Conservation (phyloP, 2,888 invertebrate species). For the Octonoba sinensis region DNA sequence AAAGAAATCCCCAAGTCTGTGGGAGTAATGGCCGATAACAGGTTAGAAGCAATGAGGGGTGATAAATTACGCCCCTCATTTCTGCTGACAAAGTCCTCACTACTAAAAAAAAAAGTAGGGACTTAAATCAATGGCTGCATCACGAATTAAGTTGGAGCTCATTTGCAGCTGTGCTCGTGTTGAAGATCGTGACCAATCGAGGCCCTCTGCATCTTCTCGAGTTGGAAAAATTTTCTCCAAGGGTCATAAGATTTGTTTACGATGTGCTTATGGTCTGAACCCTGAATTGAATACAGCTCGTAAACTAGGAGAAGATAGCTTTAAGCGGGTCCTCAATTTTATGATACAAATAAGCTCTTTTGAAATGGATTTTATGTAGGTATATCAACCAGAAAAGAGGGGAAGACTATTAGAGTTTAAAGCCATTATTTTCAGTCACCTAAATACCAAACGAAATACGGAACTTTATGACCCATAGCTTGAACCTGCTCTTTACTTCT, state of each 20-base stretch:
- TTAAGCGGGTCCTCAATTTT: slow-evolving; percentile 30
- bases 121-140: slow-evolving; percentile 52
- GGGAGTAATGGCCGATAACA: slow-evolving; percentile 58
- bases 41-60: slow-evolving; percentile 35
- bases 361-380: slow-evolving; percentile 33
- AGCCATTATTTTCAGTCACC: slow-evolving; percentile 2
- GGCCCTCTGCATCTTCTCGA: slow-evolving; percentile 1
- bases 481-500: neutral
- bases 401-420: slow-evolving; percentile 15
- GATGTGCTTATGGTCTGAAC: slow-evolving; percentile 22
- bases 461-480: neutral
- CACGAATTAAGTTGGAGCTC: slow-evolving; percentile 50
- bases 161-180: slow-evolving; percentile 56
- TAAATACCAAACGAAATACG: slow-evolving; percentile 9
- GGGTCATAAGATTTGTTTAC: slow-evolving; percentile 47
- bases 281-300: slow-evolving; percentile 34
- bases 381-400: neutral
- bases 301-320: slow-evolving; percentile 35
- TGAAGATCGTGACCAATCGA: slow-evolving; percentile 45
- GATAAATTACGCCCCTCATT: slow-evolving; percentile 52
- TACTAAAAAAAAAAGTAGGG: slow-evolving; percentile 15
- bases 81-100: slow-evolving; percentile 52
- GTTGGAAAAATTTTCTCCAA: slow-evolving; percentile 16
- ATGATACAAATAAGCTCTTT: slow-evolving; percentile 39
- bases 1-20: slow-evolving; percentile 16